phyloP scores from a whole-genome alignment of 2,113 vertebrate genomes.

The Laterallus jamaicensis region DNA sequence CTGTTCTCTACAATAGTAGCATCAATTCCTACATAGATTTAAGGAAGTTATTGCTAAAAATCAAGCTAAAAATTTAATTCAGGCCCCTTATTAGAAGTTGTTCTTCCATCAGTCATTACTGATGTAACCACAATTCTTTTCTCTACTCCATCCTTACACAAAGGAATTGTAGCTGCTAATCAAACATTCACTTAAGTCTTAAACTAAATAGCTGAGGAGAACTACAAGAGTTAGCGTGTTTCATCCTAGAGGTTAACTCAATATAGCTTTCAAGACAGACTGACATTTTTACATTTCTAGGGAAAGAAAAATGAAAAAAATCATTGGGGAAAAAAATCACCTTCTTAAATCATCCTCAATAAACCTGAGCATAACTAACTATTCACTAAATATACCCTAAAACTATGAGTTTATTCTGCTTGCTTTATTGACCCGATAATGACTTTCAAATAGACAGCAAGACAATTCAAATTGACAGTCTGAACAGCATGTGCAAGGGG shows the following conservation, averaged over 20 bases:
- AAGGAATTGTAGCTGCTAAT: background rate
- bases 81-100: background rate
- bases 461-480: background rate
- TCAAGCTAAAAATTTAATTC: background rate
- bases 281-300: background rate
- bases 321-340: background rate
- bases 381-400: background rate
- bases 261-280: background rate
- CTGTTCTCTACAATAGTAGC: background rate
- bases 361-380: background rate
- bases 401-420: background rate
- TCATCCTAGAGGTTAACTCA: background rate
- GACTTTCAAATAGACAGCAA: background rate
- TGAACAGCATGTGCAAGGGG: background rate
- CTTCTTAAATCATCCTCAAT: background rate
- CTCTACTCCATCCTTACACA: background rate
- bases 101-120: background rate
- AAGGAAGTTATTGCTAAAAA: background rate
- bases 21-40: background rate
- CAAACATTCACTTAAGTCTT: background rate
- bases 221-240: background rate
- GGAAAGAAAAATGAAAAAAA: background rate
- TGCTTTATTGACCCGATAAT: background rate
- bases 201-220: background rate
- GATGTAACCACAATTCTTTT: background rate